Percentiles rank a stretch among this genome's conserved stretches.
These are phyloP conservation scores for Clivina fossor DNA, from an alignment of 2,888 invertebrate genomes.

Conservation along the genomic window DNA sequence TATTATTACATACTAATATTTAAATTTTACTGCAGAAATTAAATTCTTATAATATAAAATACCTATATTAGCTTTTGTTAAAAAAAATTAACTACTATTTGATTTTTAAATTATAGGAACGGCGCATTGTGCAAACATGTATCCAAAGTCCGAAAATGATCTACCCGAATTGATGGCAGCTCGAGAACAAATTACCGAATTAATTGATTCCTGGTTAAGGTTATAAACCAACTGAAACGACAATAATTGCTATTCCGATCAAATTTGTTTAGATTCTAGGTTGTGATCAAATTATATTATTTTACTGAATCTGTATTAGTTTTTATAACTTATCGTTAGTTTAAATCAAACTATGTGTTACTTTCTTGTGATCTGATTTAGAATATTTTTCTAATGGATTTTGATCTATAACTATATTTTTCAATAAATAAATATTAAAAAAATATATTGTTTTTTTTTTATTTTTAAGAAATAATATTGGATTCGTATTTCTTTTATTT, in stretches of 20 bases:
- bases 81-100: too few species aligned
- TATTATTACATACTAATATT: too few species aligned
- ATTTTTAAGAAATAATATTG: background rate
- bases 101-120: slow-evolving; percentile 81
- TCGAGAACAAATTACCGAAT: slow-evolving; percentile 62
- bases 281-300: slow-evolving; percentile 8
- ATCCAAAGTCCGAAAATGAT: slow-evolving; percentile 71
- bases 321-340: too few species aligned
- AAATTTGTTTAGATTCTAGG: slow-evolving; percentile 4
- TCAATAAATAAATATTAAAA: slow-evolving; percentile 14
- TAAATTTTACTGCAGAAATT: too few species aligned
- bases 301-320: slow-evolving; percentile 10
- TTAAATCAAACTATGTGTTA: too few species aligned
- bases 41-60: too few species aligned
- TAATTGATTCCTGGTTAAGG: slow-evolving; percentile 61
- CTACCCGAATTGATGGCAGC: slow-evolving; percentile 67
- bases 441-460: background rate
- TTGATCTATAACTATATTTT: too few species aligned
- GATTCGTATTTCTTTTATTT: background rate
- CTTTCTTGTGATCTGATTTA: too few species aligned
- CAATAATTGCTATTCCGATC: background rate
- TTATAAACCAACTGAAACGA: slow-evolving; percentile 42
- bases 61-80: too few species aligned
- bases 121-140: slow-evolving; percentile 95
- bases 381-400: too few species aligned